Evolutionary conservation across 2,113 vertebrate genomes (phyloP), one percentile per base, ranked within the genome.

Genomic region (Halichoerus grypus): DNA sequence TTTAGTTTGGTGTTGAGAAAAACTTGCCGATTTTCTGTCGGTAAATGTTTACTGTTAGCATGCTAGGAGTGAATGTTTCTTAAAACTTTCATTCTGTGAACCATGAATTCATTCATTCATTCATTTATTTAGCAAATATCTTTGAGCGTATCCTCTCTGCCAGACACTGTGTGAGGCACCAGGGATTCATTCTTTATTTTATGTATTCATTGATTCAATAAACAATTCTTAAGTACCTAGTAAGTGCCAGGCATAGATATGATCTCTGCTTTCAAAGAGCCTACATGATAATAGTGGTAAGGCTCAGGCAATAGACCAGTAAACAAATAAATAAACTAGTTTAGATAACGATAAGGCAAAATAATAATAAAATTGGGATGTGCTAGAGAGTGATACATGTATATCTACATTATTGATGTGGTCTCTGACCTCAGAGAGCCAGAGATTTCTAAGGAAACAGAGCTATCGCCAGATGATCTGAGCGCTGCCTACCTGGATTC

Each of bases 401-500:
- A 13, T 26, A 33, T 28, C 22, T 13, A 6, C n/a, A 12, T 7
- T 61, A 72, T 28, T 18, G 2, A 51, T 55, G 53, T 59, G 31
- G 2, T 15, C 28, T 94, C 46, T 83, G 28, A 2, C 10, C 59
- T 67, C 82, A 81, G 22, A 95, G 36, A 92, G n/a, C 2, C 84
- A 86, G 72, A 63, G 22, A 28, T 59, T 28, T 80, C 71, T 72
- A 57, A 83, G 49, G 7, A 80, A 67, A 39, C 28, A 59, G 53
- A 57, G 49, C 15, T 46, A 3, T 49, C 14, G n/a, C 24, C 72
- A 96, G 51, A 86, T 83, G 63, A 92, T 67, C 33, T n/a, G 49
- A 82, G 42, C 3, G 49, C 46, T 53, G 39, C 26, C 36, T 80
- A 97, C 97, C 90, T 96, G 92, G 28, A 67, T 61, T n/a, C 57